Percentiles rank a stretch among this genome's conserved stretches.
phyloP scores from a whole-genome alignment of 2,888 invertebrate genomes.

The Hypsopygia costalis region DNA sequence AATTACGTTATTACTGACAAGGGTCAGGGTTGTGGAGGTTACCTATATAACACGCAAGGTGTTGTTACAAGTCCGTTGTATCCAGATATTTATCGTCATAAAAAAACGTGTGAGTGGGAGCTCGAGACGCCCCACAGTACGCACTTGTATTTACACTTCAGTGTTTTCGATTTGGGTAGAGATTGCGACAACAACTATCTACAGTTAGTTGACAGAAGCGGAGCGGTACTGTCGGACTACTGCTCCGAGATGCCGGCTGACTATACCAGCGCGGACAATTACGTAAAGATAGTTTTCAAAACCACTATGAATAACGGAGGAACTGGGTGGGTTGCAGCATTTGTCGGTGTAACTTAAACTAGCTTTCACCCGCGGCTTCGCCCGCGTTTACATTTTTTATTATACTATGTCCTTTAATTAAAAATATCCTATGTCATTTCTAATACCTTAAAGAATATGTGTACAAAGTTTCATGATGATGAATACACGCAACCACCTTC shows the following conservation, averaged over 20 bases:
- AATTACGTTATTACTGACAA: conserved; percentile 56
- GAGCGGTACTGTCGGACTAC: conserved; percentile 59
- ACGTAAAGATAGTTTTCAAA: conserved; percentile 81
- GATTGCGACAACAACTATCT: conserved; percentile 84
- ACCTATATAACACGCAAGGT: conserved; percentile 43
- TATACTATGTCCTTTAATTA: too few relatives aligned
- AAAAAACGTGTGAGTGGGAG: conserved; percentile 59
- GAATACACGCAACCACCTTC: too few relatives aligned
- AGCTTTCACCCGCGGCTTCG: too few relatives aligned
- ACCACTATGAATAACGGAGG: conserved; percentile 86
- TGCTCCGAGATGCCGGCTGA: conserved; percentile 79
- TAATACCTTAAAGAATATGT: too few relatives aligned
- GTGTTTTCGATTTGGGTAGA: conserved; percentile 83
- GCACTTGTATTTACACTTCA: conserved; percentile 43
- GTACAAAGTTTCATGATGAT: too few relatives aligned
- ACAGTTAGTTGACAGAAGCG: conserved; percentile 78
- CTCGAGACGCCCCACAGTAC: conserved; percentile 54
- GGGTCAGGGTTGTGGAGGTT: conserved; percentile 65
- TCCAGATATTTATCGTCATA: conserved; percentile 51
- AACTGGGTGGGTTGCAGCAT: conserved; percentile 83
- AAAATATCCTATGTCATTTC: too few relatives aligned
- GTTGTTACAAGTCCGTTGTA: conserved; percentile 62
- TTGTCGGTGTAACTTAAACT: conserved; percentile 30
- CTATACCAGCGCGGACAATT: conserved; percentile 75
- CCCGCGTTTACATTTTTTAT: too few relatives aligned